A percentile compares a stretch with the other conserved stretches of the same genome.
These are phyloP conservation scores for Apocheima hispidaria DNA, from an alignment of 2,888 invertebrate genomes.

Conservation along the genomic window DNA sequence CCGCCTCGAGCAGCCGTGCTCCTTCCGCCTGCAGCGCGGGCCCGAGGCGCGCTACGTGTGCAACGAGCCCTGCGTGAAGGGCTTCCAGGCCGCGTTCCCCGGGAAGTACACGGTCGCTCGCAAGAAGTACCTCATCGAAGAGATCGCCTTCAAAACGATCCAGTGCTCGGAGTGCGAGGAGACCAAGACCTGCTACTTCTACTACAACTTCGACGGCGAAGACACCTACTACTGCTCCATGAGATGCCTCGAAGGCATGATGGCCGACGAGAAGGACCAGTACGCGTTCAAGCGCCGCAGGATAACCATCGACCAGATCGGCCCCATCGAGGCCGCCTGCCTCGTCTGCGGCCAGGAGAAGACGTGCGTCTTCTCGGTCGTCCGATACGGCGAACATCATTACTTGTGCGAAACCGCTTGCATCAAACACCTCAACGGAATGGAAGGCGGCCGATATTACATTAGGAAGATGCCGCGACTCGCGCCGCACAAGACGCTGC, in stretches of 20 bases:
- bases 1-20: slow-evolving; percentile 61
- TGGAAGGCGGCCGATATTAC: slow-evolving; percentile 72
- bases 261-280: slow-evolving; percentile 84
- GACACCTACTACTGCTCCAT: slow-evolving; percentile 84
- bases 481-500: background rate
- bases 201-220: slow-evolving; percentile 77
- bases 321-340: slow-evolving; percentile 64
- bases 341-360: slow-evolving; percentile 81
- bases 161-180: slow-evolving; percentile 79
- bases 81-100: slow-evolving; percentile 71
- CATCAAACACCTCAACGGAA: slow-evolving; percentile 78
- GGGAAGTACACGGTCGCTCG: slow-evolving; percentile 61
- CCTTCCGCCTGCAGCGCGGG: slow-evolving; percentile 63
- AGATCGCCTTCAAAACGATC: slow-evolving; percentile 63
- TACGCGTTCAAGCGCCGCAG: slow-evolving; percentile 83
- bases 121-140: slow-evolving; percentile 76
- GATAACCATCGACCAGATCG: slow-evolving; percentile 77
- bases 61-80: slow-evolving; percentile 76
- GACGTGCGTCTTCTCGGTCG: slow-evolving; percentile 77
- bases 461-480: slow-evolving; percentile 56
- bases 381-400: slow-evolving; percentile 79
- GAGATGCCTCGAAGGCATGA: slow-evolving; percentile 82
- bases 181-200: slow-evolving; percentile 75
- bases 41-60: slow-evolving; percentile 77
- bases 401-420: slow-evolving; percentile 87